These are phyloP conservation scores for Ophioninae sp. DNA, from an alignment of 2,888 invertebrate genomes.

Conservation along the genomic window DNA sequence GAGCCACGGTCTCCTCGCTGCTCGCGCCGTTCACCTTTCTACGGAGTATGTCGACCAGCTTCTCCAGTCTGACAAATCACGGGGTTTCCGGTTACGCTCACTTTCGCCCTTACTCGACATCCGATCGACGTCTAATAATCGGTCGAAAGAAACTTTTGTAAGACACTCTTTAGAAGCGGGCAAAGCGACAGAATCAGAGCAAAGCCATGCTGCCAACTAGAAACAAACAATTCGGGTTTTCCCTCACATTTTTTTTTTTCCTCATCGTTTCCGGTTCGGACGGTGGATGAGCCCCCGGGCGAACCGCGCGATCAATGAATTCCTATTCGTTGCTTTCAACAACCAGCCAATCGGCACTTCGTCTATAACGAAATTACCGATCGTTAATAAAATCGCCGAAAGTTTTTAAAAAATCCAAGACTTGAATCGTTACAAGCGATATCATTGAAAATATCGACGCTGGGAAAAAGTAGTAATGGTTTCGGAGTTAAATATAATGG, in stretches of 20 bases:
- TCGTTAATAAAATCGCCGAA: background rate
- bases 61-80: conserved; percentile 80
- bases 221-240: conserved; percentile 68
- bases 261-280: conserved; percentile 38
- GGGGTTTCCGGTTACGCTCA: conserved; percentile 70
- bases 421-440: background rate
- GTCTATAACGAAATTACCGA: background rate
- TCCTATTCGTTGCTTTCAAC: background rate
- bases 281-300: background rate
- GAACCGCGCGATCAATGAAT: background rate
- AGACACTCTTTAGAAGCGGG: conserved; percentile 74
- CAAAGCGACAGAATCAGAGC: conserved; percentile 74
- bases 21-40: conserved; percentile 71
- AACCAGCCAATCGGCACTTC: background rate
- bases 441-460: background rate
- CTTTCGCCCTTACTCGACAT: conserved; percentile 49
- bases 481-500: no score
- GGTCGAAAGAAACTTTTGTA: conserved; percentile 70
- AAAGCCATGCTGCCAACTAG: conserved; percentile 77
- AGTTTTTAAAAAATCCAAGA: background rate
- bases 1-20: conserved; percentile 64
- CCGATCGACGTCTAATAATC: conserved; percentile 68
- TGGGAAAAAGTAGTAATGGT: no score
- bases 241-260: conserved; percentile 17
- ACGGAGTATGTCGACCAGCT: conserved; percentile 76